Base-by-base conservation (phyloP, 2,797 vertebrate genomes). In the Limosa lapponica region DNA sequence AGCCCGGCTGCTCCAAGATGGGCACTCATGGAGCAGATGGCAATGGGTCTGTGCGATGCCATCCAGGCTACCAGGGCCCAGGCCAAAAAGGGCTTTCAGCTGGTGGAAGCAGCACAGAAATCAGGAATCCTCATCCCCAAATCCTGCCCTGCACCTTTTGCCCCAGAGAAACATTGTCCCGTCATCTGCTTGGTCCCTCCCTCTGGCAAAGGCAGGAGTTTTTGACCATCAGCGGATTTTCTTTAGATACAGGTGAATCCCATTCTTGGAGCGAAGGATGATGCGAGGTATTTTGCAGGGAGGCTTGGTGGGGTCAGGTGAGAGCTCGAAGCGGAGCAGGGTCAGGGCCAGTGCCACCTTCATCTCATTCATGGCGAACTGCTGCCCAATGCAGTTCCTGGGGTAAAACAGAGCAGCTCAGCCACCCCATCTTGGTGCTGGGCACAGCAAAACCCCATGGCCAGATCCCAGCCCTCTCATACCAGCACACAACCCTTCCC, bases 311-410 rank as follows among this genome's bases (percentile, higher is more conserved):
- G 97, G 96, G 73, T 99, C 98, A 1, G 98, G 97, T 0, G 97
- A 93, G 91, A 99, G 98, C 49, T 98, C 57, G 11, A 98, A 99
- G 77, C 97, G 98, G 91, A 90, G 98, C 82, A 99, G 96, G 6
- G 98, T 98, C 92, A 98, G 66, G 6, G 98, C 98, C 10, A 98
- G 97, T 0, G 93, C 98, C 71, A 98, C 98, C 95, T 99, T 99
- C 97, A 99, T 94, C 98, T 99, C 99, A 1, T 98, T 99, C 98
- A 99, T 98, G 93, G 99, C 98, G 19, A 99, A 99, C 90, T 93
- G 98, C 97, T 99, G 99, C 61, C 99, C 98, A 1, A 99, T 99
- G 97, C 99, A 99, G 82, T 99, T 99, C 97, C 99, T 99, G 94
- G 6, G 3, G 59, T 23, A n/a, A 69, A 77, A 85, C 2, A 5